A percentile compares a stretch with the other conserved stretches of the same genome.
phyloP scores from a whole-genome alignment of 1,140 invertebrate genomes.

The Tenebrio molitor region DNA sequence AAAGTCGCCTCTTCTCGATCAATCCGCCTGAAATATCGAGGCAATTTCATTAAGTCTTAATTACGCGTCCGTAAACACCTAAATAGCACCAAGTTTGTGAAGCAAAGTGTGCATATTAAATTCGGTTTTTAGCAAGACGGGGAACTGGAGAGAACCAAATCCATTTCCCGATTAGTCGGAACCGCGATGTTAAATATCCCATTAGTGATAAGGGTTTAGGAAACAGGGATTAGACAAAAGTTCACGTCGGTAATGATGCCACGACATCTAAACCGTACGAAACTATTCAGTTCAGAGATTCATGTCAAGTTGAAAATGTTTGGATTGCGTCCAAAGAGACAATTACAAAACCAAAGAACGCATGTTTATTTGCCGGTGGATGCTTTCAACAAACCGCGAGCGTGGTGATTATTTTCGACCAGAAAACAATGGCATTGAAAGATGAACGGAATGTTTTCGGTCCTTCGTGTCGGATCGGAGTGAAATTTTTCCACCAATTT shows the following conservation, averaged over 20 bases:
- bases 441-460: neutral
- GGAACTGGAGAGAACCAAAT: too few species aligned
- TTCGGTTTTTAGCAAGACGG: too few species aligned
- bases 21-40: too few species aligned
- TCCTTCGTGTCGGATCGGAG: too few species aligned
- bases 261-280: slow-evolving; percentile 2
- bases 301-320: slow-evolving; percentile 27
- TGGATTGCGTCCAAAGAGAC: slow-evolving; percentile 23
- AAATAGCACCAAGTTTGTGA: too few species aligned
- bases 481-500: neutral
- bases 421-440: slow-evolving; percentile 5
- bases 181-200: neutral
- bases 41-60: too few species aligned
- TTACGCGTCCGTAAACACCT: too few species aligned
- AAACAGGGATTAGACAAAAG: too few species aligned
- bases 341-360: slow-evolving; percentile 11
- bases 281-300: slow-evolving; percentile 10
- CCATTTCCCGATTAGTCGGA: neutral
- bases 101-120: too few species aligned
- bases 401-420: neutral
- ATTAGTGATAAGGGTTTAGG: neutral
- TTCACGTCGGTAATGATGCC: neutral
- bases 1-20: too few species aligned
- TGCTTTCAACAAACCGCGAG: neutral
- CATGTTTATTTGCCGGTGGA: neutral